Evolutionary conservation across 2,113 vertebrate genomes (phyloP).

Genomic region (Cebidichthys violaceus): DNA sequence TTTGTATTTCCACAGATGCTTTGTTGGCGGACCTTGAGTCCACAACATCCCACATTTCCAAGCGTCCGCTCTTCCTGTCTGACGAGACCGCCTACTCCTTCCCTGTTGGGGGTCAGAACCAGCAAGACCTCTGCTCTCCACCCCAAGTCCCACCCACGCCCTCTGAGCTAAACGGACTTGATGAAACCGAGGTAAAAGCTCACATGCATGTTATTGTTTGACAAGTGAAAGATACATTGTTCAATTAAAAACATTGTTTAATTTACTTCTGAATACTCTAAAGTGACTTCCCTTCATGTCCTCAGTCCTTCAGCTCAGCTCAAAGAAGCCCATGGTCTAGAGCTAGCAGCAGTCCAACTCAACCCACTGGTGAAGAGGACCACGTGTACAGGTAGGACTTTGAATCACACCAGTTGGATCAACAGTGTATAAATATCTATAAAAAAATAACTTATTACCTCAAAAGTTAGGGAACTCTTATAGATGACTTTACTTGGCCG

Average conservation of each 20-base stretch:
- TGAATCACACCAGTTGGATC: background rate
- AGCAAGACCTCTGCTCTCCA: slow-evolving; percentile 87
- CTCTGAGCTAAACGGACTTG: slow-evolving; percentile 89
- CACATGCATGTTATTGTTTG: background rate
- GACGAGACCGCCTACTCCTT: slow-evolving; percentile 92
- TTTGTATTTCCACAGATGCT: slow-evolving; percentile 84
- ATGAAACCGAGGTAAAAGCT: slow-evolving; percentile 87
- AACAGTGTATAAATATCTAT: background rate
- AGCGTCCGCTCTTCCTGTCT: slow-evolving; percentile 89
- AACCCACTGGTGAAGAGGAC: slow-evolving; percentile 87
- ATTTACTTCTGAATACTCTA: background rate
- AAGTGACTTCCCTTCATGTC: slow-evolving; percentile 34
- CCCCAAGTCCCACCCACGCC: slow-evolving; percentile 86
- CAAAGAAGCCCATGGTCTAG: slow-evolving; percentile 82
- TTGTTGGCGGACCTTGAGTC: slow-evolving; percentile 97
- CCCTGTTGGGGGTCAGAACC: slow-evolving; percentile 87
- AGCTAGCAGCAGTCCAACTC: slow-evolving; percentile 82
- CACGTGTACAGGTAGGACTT: slow-evolving; percentile 92
- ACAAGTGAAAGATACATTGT: background rate
- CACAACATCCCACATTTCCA: slow-evolving; percentile 96
- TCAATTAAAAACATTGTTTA: background rate
- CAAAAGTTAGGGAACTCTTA: background rate
- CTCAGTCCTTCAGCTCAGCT: slow-evolving; percentile 76
- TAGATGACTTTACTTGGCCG: background rate
- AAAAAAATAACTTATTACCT: background rate